Evolutionary conservation across 1,140 invertebrate genomes (phyloP).

Genomic region (Drosophila willistoni): DNA sequence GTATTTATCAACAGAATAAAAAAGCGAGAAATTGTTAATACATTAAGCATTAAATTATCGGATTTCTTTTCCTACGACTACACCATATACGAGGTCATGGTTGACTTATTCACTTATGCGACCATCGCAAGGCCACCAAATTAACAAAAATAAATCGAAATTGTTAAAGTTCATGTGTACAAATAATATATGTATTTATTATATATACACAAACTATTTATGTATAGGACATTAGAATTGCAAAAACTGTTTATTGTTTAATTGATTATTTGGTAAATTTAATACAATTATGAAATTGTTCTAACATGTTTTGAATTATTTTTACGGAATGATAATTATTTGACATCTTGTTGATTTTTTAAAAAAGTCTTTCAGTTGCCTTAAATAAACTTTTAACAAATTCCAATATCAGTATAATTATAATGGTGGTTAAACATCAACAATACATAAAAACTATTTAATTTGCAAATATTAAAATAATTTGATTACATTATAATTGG

Average conservation of each 20-base stretch:
- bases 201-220: neutral
- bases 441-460: too few relatives aligned
- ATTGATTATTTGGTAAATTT: too few relatives aligned
- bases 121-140: neutral
- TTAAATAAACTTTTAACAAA: too few relatives aligned
- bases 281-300: too few relatives aligned
- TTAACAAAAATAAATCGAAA: slow-evolving; percentile 4
- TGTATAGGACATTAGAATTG: neutral
- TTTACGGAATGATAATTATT: too few relatives aligned
- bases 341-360: too few relatives aligned
- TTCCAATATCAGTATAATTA: too few relatives aligned
- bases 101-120: neutral
- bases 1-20: slow-evolving; percentile 13
- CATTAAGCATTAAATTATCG: slow-evolving; percentile 3
- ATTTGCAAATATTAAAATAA: too few relatives aligned
- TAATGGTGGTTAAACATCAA: too few relatives aligned
- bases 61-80: neutral
- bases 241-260: neutral
- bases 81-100: neutral
- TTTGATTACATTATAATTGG: too few relatives aligned
- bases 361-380: too few relatives aligned
- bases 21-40: slow-evolving; percentile 1
- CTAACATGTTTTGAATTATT: too few relatives aligned
- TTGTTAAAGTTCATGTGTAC: neutral
- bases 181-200: neutral